phyloP scores from a whole-genome alignment of 2,113 vertebrate species.

The Cepphus grylle region DNA sequence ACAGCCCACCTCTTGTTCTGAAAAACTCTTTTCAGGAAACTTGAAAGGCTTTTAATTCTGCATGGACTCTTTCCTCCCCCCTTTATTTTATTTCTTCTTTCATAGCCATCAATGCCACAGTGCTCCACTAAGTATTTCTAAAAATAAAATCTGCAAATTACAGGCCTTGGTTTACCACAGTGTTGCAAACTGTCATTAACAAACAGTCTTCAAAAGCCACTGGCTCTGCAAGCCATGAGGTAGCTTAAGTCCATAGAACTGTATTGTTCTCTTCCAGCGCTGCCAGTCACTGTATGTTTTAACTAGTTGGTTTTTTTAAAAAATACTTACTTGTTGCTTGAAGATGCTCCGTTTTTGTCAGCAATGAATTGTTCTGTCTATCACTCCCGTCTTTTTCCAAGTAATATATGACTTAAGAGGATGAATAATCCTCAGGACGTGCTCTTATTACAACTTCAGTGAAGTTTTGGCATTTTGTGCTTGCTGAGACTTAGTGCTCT shows the following conservation, averaged over 20 bases:
- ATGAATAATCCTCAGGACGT: not conserved
- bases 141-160: slow-evolving; percentile 68
- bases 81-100: slow-evolving; percentile 31
- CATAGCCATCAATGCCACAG: slow-evolving; percentile 8
- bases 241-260: not conserved
- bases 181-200: slow-evolving; percentile 34
- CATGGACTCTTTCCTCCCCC: not conserved
- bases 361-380: not conserved
- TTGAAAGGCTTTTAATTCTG: slow-evolving; percentile 36
- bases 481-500: not conserved
- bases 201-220: slow-evolving; percentile 2
- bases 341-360: not conserved
- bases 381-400: not conserved
- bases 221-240: not conserved
- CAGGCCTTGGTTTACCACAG: slow-evolving; percentile 23
- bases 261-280: not conserved
- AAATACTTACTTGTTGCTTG: not conserved
- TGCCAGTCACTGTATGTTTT: not conserved
- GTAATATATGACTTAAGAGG: not conserved
- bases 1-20: not conserved
- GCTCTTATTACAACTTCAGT: not conserved
- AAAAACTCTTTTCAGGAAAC: slow-evolving; percentile 42
- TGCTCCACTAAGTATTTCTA: slow-evolving; percentile 37
- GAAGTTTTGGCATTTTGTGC: not conserved
- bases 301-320: not conserved